Evolutionary conservation across 2,113 vertebrate genomes (phyloP).

Genomic region (Vicugna pacos): DNA sequence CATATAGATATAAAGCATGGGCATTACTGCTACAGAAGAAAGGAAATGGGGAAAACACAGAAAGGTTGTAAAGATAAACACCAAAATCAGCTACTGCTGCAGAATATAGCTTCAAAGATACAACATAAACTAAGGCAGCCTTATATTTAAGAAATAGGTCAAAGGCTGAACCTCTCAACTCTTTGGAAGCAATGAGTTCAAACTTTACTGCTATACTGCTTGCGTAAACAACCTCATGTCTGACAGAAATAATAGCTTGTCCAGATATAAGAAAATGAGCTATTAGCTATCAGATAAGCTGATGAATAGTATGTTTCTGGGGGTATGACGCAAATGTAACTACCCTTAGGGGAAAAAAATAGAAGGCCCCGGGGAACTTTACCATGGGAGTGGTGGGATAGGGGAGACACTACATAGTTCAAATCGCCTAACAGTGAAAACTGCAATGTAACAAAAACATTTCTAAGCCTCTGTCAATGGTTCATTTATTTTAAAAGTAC

Average conservation of each 20-base stretch:
- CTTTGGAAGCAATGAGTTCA: constrained; percentile 46
- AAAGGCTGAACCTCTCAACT: constrained; percentile 58
- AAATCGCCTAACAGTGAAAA: neutral
- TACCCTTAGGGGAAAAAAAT: neutral
- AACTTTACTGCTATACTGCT: neutral
- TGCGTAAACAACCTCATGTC: neutral
- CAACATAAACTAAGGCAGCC: constrained; percentile 44
- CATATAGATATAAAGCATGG: neutral
- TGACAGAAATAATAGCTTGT: constrained; percentile 40
- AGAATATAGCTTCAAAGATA: constrained; percentile 43
- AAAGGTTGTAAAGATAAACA: constrained; percentile 35
- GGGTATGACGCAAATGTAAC: neutral
- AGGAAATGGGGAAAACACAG: neutral
- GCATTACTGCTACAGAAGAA: constrained; percentile 39
- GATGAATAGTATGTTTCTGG: neutral
- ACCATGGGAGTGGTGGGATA: neutral
- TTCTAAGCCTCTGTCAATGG: constrained; percentile 3
- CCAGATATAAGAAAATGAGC: neutral
- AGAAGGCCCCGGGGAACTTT: neutral
- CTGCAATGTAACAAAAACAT: constrained; percentile 47
- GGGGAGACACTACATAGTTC: neutral
- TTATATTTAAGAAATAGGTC: neutral
- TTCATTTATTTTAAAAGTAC: neutral
- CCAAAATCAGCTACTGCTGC: neutral
- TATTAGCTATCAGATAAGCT: constrained; percentile 50